Conservation (phyloP, 2,113 vertebrate species). For the Gymnarchus niloticus region DNA sequence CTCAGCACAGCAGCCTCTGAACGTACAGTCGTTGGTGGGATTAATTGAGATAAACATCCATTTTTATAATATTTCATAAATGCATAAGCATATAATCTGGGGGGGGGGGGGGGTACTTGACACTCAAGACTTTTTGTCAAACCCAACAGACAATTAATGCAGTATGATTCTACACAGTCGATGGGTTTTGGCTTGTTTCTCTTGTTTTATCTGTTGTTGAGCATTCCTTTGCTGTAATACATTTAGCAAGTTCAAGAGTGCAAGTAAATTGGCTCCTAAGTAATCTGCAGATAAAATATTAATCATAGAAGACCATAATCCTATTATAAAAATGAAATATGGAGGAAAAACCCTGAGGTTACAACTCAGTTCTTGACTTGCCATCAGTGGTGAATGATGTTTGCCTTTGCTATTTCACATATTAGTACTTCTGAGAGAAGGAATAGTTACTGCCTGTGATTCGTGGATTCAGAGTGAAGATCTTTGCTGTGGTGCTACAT, state of each 20-base stretch:
- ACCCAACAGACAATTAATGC: constrained; percentile 52
- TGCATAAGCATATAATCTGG: constrained; percentile 55
- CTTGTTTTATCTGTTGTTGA: background rate
- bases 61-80: constrained; percentile 53
- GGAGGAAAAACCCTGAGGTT: background rate
- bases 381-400: too few relatives aligned
- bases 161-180: background rate
- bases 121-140: constrained; percentile 49
- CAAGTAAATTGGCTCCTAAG: background rate
- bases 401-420: background rate
- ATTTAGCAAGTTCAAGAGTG: background rate
- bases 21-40: constrained; percentile 47
- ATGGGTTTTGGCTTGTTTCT: background rate
- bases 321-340: background rate
- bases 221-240: background rate
- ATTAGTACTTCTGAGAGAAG: background rate
- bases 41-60: constrained; percentile 43
- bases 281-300: background rate
- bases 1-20: constrained; percentile 47
- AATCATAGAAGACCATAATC: background rate
- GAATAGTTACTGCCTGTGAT: background rate
- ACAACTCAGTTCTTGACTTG: background rate
- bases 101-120: constrained; percentile 41
- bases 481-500: background rate
- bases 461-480: background rate